Evolutionary conservation across 1,140 invertebrate genomes (phyloP).

Genomic region (Cardiocondyla obscurior): DNA sequence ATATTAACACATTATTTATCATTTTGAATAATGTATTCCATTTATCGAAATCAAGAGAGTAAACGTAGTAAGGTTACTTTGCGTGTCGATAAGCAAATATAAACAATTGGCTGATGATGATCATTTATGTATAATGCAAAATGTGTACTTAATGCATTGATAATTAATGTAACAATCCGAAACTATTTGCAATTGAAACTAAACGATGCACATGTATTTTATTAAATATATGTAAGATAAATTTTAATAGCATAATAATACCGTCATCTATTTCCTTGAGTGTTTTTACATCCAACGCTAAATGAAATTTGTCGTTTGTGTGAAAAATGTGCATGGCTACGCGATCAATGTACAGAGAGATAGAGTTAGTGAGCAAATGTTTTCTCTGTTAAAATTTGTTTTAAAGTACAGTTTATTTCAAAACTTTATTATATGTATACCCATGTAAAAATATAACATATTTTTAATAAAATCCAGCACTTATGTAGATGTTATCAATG

Average conservation of each 20-base stretch:
- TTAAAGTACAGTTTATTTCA: neutral
- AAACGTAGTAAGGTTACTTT: neutral
- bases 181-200: neutral
- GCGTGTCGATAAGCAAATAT: neutral
- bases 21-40: neutral
- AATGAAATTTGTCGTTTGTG: slow-evolving; percentile 24
- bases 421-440: neutral
- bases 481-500: neutral
- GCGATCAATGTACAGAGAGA: neutral
- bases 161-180: neutral
- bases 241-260: neutral
- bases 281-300: slow-evolving; percentile 13
- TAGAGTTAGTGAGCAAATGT: neutral
- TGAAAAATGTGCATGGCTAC: neutral
- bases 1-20: neutral
- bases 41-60: neutral
- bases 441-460: neutral
- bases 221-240: slow-evolving; percentile 15
- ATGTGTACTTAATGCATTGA: neutral
- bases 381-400: slow-evolving; percentile 4
- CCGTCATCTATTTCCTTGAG: neutral
- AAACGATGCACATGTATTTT: neutral
- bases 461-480: neutral
- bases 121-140: neutral
- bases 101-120: neutral